Evolutionary conservation across 2,113 vertebrate species (phyloP).

Genomic region (Synchiropus splendidus): DNA sequence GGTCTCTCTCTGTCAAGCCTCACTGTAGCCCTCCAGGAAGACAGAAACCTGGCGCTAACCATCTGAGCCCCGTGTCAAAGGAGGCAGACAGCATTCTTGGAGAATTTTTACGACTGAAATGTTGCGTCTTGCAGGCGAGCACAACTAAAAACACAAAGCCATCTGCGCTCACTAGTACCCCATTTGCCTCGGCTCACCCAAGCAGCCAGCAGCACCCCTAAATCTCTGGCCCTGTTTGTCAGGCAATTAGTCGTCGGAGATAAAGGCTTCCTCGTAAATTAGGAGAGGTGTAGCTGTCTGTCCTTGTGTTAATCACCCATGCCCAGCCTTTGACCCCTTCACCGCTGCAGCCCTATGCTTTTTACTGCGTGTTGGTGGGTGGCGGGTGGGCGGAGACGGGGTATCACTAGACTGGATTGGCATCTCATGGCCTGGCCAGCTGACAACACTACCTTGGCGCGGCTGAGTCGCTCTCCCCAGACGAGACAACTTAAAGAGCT

Average conservation of each 20-base stretch:
- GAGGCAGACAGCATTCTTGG: constrained; percentile 13
- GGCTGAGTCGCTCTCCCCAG: constrained; percentile 16
- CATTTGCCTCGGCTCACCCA: constrained; percentile 13
- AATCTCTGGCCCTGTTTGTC: constrained; percentile 47
- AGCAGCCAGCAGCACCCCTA: constrained; percentile 27
- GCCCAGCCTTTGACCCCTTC: constrained; percentile 43
- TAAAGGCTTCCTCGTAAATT: constrained; percentile 46
- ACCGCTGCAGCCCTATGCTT: constrained; percentile 23
- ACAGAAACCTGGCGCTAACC: constrained; percentile 19
- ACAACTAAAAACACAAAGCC: constrained; percentile 21
- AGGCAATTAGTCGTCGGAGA: constrained; percentile 57
- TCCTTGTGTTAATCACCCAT: constrained; percentile 46
- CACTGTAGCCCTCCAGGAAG: constrained; percentile 7
- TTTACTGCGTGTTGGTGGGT: constrained; percentile 22
- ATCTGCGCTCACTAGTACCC: constrained; percentile 34
- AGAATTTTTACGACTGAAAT: constrained; percentile 11
- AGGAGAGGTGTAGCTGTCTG: constrained; percentile 35
- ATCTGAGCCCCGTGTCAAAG: constrained; percentile 9
- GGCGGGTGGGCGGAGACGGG: constrained; percentile 27
- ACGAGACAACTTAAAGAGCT: constrained; percentile 1
- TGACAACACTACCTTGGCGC: constrained; percentile 8
- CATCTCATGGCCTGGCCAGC: constrained; percentile 10
- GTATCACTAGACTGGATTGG: constrained; percentile 36
- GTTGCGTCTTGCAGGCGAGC: constrained; percentile 9
- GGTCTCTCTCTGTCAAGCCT: constrained; percentile 2